These are phyloP conservation scores for Odontamblyopus lacepedii DNA, from an alignment of 2,797 vertebrate species.

Conservation along the genomic window DNA sequence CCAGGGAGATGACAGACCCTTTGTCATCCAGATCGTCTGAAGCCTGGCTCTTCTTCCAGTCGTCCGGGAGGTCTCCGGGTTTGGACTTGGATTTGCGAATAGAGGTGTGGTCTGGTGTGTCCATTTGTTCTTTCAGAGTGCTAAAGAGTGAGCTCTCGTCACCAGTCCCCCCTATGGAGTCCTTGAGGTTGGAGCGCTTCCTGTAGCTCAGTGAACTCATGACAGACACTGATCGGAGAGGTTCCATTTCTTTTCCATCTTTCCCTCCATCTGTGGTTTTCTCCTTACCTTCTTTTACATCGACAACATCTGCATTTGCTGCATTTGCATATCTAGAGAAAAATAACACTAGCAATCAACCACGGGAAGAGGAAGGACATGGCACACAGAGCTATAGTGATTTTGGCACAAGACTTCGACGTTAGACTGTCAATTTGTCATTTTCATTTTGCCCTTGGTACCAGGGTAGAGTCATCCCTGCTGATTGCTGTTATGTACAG, in stretches of 20 bases:
- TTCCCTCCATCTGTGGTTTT: slow-evolving; percentile 67
- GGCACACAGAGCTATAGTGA: neutral
- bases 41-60: slow-evolving; percentile 64
- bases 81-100: slow-evolving; percentile 79
- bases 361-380: slow-evolving; percentile 28
- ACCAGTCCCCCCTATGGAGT: slow-evolving; percentile 89
- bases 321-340: slow-evolving; percentile 72
- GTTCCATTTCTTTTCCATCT: slow-evolving; percentile 83
- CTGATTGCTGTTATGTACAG: slow-evolving; percentile 51
- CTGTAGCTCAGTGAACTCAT: slow-evolving; percentile 96
- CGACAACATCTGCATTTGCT: slow-evolving; percentile 76
- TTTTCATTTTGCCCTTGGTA: slow-evolving; percentile 60
- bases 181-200: slow-evolving; percentile 89
- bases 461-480: slow-evolving; percentile 35
- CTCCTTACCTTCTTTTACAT: slow-evolving; percentile 74
- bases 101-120: slow-evolving; percentile 79
- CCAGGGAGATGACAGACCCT: slow-evolving; percentile 81
- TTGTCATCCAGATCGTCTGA: slow-evolving; percentile 77
- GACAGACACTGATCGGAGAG: slow-evolving; percentile 82
- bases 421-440: slow-evolving; percentile 32
- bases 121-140: slow-evolving; percentile 83
- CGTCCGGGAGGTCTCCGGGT: slow-evolving; percentile 63
- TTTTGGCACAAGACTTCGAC: slow-evolving; percentile 8
- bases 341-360: slow-evolving; percentile 45
- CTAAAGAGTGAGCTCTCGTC: slow-evolving; percentile 90